Evolutionary conservation across 2,113 vertebrate species (phyloP).

Genomic region (Tachysurus fulvidraco): DNA sequence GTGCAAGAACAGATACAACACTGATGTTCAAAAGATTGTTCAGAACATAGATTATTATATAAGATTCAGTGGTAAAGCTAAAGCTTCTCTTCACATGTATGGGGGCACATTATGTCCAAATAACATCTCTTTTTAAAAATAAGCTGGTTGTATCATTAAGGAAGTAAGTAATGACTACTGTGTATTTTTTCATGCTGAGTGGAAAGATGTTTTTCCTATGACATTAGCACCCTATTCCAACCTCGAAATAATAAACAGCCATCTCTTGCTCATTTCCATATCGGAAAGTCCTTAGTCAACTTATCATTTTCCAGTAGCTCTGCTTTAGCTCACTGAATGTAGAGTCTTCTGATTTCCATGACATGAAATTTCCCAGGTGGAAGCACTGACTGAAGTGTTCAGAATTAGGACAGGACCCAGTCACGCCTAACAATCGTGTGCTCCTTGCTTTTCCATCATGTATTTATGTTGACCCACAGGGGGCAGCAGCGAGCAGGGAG

Average conservation of each 20-base stretch:
- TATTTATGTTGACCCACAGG: slow-evolving; percentile 6
- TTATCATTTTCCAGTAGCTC: slow-evolving; percentile 22
- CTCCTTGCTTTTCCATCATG: background rate
- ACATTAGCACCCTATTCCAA: slow-evolving; percentile 1
- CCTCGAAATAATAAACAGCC: background rate
- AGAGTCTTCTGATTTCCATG: background rate
- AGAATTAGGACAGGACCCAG: slow-evolving; percentile 2
- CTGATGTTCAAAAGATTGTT: background rate
- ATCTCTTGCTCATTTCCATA: background rate
- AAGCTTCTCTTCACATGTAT: background rate
- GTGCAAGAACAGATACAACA: background rate
- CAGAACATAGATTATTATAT: background rate
- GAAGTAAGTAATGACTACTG: slow-evolving; percentile 2
- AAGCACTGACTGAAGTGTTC: background rate
- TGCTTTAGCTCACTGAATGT: background rate
- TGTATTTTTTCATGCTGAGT: background rate
- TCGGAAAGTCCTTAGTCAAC: background rate
- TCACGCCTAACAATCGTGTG: background rate
- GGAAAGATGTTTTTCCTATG: slow-evolving; percentile 5
- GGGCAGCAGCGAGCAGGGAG: slow-evolving; percentile 12
- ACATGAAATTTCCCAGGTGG: slow-evolving; percentile 7
- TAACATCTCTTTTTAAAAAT: slow-evolving; percentile 10
- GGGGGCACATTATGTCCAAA: background rate
- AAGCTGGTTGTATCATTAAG: background rate
- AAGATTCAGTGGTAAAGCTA: background rate